phyloP scores from a whole-genome alignment of 2,888 invertebrate genomes.

The Vesta saturnalis region DNA sequence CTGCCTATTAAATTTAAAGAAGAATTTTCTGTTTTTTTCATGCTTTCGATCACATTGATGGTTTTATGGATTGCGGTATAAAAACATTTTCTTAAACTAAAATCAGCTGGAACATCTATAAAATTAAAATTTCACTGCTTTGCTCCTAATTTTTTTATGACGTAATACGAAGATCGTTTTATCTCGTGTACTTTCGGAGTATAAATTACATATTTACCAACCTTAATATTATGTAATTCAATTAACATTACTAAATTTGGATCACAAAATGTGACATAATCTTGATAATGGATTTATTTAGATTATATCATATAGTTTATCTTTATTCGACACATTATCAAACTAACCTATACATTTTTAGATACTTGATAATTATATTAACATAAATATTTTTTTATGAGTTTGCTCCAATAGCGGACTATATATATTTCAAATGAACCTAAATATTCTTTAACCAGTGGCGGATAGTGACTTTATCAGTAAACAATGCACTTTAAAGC shows the following conservation, averaged over 20 bases:
- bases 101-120: slow-evolving; percentile 57
- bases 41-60: slow-evolving; percentile 51
- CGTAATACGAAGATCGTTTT: slow-evolving; percentile 31
- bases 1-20: slow-evolving; percentile 47
- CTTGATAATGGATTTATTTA: too few relatives aligned
- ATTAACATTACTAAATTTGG: background rate
- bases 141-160: slow-evolving; percentile 25
- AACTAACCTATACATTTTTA: too few relatives aligned
- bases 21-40: slow-evolving; percentile 48
- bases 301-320: too few relatives aligned
- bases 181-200: background rate
- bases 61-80: slow-evolving; percentile 40
- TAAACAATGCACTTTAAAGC: too few relatives aligned
- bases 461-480: too few relatives aligned
- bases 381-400: too few relatives aligned
- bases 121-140: slow-evolving; percentile 14
- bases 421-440: too few relatives aligned
- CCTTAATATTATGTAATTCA: slow-evolving; percentile 14
- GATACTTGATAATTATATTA: too few relatives aligned
- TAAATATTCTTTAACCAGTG: too few relatives aligned
- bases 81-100: slow-evolving; percentile 61
- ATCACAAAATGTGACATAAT: slow-evolving; percentile 3
- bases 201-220: slow-evolving; percentile 1
- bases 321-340: too few relatives aligned
- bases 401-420: too few relatives aligned